A percentile compares a stretch with the other conserved stretches of the same genome.
Evolutionary conservation across 1,140 invertebrate genomes (phyloP).

Genomic region (Drosophila pruinosa): DNA sequence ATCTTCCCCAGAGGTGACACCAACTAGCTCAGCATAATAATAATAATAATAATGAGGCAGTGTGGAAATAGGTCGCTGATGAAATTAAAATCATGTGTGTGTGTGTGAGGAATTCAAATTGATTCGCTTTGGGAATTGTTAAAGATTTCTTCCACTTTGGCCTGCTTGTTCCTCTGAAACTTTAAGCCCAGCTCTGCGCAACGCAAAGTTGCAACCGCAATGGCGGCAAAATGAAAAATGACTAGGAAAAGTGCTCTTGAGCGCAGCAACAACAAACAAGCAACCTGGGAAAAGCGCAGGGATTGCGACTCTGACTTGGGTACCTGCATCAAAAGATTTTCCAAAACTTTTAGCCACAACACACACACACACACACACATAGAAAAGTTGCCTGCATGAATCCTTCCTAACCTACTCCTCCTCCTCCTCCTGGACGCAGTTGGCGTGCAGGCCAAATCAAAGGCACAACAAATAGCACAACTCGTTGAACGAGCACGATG

Average conservation of each 20-base stretch:
- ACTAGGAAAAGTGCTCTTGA: conserved; percentile 55
- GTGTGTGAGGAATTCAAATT: neutral
- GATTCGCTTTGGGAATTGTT: conserved; percentile 14
- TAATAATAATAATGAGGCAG: conserved; percentile 1
- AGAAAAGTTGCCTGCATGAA: conserved; percentile 26
- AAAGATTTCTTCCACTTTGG: conserved; percentile 13
- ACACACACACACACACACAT: too few species aligned
- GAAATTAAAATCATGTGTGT: conserved; percentile 8
- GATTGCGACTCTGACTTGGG: neutral
- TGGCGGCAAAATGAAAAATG: conserved; percentile 53
- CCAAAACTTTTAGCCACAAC: conserved; percentile 6
- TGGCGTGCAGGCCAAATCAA: conserved; percentile 69
- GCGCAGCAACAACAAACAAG: conserved; percentile 27
- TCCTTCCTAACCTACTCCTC: conserved; percentile 5
- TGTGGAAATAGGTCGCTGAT: conserved; percentile 9
- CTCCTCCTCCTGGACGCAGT: conserved; percentile 9
- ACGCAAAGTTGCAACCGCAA: conserved; percentile 16
- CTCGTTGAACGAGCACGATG: conserved; percentile 2
- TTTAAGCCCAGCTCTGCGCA: conserved; percentile 34
- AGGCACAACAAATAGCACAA: conserved; percentile 35
- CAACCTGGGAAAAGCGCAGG: neutral
- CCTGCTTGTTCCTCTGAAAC: too few species aligned
- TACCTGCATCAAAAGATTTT: conserved; percentile 62
- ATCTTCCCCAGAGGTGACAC: neutral
- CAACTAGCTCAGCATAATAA: neutral